Conservation (phyloP, 92 coral and sea anemone genomes). For the Porites rus region DNA sequence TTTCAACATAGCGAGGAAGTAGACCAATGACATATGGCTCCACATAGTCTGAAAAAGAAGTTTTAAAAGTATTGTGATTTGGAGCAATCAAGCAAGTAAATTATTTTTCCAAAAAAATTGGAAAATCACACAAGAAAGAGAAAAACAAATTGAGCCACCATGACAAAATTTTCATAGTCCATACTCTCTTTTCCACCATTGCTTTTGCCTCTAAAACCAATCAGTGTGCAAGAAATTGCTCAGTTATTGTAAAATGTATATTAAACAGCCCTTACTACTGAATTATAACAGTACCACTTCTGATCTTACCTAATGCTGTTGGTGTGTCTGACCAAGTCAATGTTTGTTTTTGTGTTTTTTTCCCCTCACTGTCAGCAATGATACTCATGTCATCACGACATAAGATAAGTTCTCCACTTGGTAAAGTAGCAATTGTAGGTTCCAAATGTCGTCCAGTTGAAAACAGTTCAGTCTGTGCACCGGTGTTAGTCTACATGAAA, state of each 20-base stretch:
- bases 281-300: background rate
- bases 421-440: conserved; percentile 93
- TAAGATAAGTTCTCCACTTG: conserved; percentile 87
- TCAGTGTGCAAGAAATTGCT: too few relatives aligned
- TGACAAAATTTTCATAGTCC: background rate
- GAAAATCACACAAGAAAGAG: background rate
- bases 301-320: conserved; percentile 76
- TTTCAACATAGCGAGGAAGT: conserved; percentile 93
- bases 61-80: background rate
- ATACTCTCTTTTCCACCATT: too few relatives aligned
- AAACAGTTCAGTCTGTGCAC: conserved; percentile 84
- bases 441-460: conserved; percentile 97
- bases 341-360: conserved; percentile 85
- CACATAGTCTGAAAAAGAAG: conserved; percentile 70
- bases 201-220: too few relatives aligned
- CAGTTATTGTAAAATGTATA: too few relatives aligned
- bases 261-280: background rate
- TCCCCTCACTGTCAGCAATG: conserved; percentile 93
- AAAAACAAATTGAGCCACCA: background rate
- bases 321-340: conserved; percentile 98
- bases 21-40: conserved; percentile 95
- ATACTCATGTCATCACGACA: conserved; percentile 99
- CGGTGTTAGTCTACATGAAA: conserved; percentile 76
- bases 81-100: background rate
- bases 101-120: too few relatives aligned